Evolutionary conservation across 2,113 vertebrate genomes (phyloP), one percentile per base, ranked within the genome.

Genomic region (Dendrocopos noguchii): DNA sequence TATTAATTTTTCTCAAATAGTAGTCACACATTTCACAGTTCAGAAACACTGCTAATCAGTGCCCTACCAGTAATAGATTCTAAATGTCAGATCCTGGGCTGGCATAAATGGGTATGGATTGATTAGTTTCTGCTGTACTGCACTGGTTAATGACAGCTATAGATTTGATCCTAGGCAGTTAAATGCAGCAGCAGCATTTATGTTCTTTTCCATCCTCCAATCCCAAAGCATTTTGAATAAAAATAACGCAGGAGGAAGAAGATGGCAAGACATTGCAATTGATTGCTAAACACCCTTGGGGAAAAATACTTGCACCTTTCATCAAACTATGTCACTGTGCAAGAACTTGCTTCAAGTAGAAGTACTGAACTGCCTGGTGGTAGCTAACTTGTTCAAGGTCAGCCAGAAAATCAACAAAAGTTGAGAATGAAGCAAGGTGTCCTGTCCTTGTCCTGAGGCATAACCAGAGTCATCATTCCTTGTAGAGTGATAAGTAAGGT

Each of bases 31-130:
- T 92, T 94, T 96, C 80, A 71, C 21, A 59, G 75, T 93, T 84
- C 78, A 91, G 88, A 93, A 93, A 82, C 91, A 84, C 75, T 80
- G 56, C 71, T 81, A 82, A 91, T 95, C 71, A 67, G 84, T 66
- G 60, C 68, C 28, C 82, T 84, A 47, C 42, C 39, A 68, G 25
- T 44, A 68, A 70, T 34, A 59, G 55, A 82, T 85, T 93, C 71
- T 77, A 82, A 84, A 90, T 84, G 88, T 79, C 87, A 89, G 25
- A 70, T 84, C 71, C 33, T 88, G 88, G 79, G 56, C 84, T 93
- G 55, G 36, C 89, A 29, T 79, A 84, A 93, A 80, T 80, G 50
- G 60, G 9, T 85, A 29, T 80, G 71, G 72, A 36, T 92, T 92
- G 75, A 80, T 92, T 87, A 84, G 56, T 89, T 93, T 95, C 87